Evolutionary conservation across 2,888 invertebrate genomes (phyloP), one percentile per base, ranked within the genome.

Genomic region (Harpalus rufipes): DNA sequence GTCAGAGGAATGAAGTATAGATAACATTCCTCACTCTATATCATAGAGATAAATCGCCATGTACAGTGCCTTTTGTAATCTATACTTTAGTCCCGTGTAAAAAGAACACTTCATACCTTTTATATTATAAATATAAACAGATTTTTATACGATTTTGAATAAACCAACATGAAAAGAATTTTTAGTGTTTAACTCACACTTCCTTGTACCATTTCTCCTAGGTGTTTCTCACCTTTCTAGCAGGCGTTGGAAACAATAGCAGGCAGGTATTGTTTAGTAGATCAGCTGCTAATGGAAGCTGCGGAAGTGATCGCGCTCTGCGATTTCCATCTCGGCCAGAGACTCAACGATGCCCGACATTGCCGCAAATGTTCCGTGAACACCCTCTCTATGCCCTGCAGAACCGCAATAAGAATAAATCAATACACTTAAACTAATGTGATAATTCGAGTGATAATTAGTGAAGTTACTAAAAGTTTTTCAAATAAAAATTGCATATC

Each of bases 31-130:
- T 87, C 86, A 87, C 89, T 89, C 89, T 90, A 90, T 90, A 88
- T 88, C 87, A 86, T 87, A 87, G 87, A 87, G 87, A 87, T 87
- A 86, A 84, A 88, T 88, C 88, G 91, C 91, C 91, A 91, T 91
- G 90, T 91, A 91, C 88, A 91, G 91, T 91, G 91, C 91, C 91
- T 91, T 91, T 90, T 87, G 88, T 90, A 87, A 88, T 88, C 87
- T 88, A 88, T 88, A 89, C 89, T 89, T 86, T 86, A 74, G 61
- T 85, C 78, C 78, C 68, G 51, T 85, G 74, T 74, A 81, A 74
- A 80, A 85, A 81, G 65, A 65, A 56, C 72, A 78, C 82, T 74
- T 78, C 76, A 81, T 81, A 85, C 61, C 85, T 88, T 86, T 32
- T 87, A 88, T 88, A 89, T 86, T 87, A 87, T 89, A 88, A 88